Percentiles rank a stretch among this genome's conserved stretches.
These are phyloP conservation scores for Typhlomys cinereus DNA, from an alignment of 2,113 vertebrate species.

Conservation along the genomic window DNA sequence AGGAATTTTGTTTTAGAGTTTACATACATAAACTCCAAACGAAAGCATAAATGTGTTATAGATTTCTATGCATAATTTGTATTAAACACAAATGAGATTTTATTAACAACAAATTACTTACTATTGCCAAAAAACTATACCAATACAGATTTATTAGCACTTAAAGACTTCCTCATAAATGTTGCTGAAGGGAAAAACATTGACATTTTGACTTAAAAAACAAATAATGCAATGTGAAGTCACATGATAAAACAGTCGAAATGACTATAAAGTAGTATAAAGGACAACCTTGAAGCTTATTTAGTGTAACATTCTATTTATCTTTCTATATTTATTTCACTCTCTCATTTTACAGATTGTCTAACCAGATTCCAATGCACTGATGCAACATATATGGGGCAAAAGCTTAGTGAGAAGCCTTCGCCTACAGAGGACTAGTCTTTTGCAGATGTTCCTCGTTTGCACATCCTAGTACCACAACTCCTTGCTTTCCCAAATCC, in stretches of 20 bases:
- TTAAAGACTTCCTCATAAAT: background rate
- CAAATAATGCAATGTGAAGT: background rate
- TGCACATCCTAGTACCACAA: no score
- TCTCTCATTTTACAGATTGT: background rate
- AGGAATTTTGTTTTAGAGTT: background rate
- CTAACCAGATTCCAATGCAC: background rate
- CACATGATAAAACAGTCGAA: background rate
- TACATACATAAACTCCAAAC: background rate
- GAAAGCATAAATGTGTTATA: background rate
- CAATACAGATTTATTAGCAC: background rate
- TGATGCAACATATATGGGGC: no score
- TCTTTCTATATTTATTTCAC: background rate
- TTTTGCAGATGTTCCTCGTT: no score
- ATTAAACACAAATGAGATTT: background rate
- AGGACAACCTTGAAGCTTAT: background rate
- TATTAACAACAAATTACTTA: background rate
- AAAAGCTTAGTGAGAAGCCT: no score
- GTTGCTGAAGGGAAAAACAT: background rate
- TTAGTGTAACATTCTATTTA: background rate
- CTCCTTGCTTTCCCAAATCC: background rate
- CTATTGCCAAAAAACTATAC: background rate
- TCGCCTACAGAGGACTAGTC: background rate
- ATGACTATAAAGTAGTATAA: background rate
- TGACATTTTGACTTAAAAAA: background rate
- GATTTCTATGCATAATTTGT: background rate